Percentiles rank a stretch among this genome's conserved stretches.
phyloP scores from a whole-genome alignment of 2,797 vertebrate species.

The Fistularia commersonii region DNA sequence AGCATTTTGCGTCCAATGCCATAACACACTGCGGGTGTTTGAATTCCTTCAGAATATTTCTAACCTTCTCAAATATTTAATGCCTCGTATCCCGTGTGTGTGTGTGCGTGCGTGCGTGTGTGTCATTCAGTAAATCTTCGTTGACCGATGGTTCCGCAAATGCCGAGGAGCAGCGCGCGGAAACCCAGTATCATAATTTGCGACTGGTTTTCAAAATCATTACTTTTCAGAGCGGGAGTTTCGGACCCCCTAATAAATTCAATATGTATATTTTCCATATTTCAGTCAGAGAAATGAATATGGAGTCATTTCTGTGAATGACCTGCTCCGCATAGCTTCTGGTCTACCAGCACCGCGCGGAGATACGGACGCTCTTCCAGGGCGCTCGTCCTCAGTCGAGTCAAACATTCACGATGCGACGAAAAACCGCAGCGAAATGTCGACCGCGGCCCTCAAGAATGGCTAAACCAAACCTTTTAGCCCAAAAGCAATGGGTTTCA shows the following conservation, averaged over 20 bases:
- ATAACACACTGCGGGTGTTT: conserved; percentile 37
- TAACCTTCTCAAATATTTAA: conserved; percentile 45
- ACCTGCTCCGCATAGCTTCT: conserved; percentile 71
- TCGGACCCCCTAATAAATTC: conserved; percentile 49
- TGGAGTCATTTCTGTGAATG: conserved; percentile 73
- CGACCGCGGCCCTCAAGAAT: conserved; percentile 74
- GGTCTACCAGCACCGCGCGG: conserved; percentile 66
- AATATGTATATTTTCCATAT: conserved; percentile 60
- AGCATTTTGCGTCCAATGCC: conserved; percentile 29
- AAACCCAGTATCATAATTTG: conserved; percentile 57
- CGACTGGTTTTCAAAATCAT: conserved; percentile 50
- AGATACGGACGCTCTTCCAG: conserved; percentile 50
- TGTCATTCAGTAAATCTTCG: conserved; percentile 49
- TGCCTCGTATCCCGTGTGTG: conserved; percentile 30
- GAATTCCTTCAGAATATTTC: conserved; percentile 40
- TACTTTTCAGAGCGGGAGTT: conserved; percentile 39
- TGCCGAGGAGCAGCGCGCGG: conserved; percentile 27
- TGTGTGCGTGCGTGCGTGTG: background rate
- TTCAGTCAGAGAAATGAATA: conserved; percentile 51
- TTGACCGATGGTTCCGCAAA: conserved; percentile 50
- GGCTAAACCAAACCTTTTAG: conserved; percentile 69
- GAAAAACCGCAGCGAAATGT: conserved; percentile 69
- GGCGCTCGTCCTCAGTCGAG: conserved; percentile 62
- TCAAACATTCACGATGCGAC: conserved; percentile 65
- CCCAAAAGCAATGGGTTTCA: conserved; percentile 74